Percentiles rank a stretch among this genome's conserved stretches.
phyloP scores from a whole-genome alignment of 1,140 invertebrate genomes.

The Aphidius gifuensis region DNA sequence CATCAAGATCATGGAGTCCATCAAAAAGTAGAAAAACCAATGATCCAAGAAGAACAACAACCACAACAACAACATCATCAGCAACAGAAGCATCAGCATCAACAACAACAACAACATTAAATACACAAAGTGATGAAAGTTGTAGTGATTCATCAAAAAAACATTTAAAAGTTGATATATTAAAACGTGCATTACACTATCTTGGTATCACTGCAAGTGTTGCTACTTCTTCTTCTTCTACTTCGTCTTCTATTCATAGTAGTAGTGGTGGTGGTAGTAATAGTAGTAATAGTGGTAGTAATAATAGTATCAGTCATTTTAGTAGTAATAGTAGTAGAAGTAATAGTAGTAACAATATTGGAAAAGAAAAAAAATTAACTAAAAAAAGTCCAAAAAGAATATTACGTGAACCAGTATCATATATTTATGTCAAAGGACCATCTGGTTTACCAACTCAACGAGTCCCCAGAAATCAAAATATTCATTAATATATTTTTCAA shows the following conservation, averaged over 20 bases:
- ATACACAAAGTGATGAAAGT: constrained; percentile 33
- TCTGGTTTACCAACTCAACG: constrained; percentile 76
- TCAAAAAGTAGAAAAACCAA: constrained; percentile 24
- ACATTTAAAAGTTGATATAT: constrained; percentile 63
- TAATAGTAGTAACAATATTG: constrained; percentile 2
- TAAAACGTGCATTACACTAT: constrained; percentile 69
- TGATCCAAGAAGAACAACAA: constrained; percentile 27
- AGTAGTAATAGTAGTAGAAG: neutral
- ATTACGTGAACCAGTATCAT: constrained; percentile 69
- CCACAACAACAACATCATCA: constrained; percentile 27
- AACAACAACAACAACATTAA: constrained; percentile 34
- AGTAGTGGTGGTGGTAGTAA: no score
- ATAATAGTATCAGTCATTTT: neutral
- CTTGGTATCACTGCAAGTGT: constrained; percentile 34
- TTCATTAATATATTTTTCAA: constrained; percentile 1
- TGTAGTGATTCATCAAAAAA: constrained; percentile 53
- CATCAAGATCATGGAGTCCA: constrained; percentile 45
- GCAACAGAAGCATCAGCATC: constrained; percentile 38
- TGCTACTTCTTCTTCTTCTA: no score
- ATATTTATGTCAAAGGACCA: constrained; percentile 74
- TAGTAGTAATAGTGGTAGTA: constrained; percentile 27
- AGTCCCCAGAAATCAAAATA: constrained; percentile 60
- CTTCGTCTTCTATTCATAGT: no score
- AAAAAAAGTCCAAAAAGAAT: constrained; percentile 67
- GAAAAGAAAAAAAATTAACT: constrained; percentile 40